Percentiles rank a stretch among this genome's conserved stretches.
phyloP scores from a whole-genome alignment of 2,888 invertebrate species.

The Troides oblongomaculatus region DNA sequence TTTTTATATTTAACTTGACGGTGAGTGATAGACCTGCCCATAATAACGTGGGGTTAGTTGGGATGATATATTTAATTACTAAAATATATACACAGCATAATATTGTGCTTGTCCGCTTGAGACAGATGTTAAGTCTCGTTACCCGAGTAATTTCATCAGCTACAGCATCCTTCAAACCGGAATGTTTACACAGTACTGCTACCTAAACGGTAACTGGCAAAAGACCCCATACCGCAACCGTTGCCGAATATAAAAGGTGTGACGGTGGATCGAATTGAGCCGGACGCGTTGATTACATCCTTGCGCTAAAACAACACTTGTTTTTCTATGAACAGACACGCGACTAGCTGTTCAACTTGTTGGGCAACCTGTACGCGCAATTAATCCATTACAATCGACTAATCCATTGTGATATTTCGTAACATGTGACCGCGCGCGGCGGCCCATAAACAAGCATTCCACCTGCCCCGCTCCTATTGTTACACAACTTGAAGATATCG shows the following conservation, averaged over 20 bases:
- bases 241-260: not conserved
- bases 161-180: too few relatives aligned
- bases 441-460: slow-evolving; percentile 30
- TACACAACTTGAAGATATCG: slow-evolving; percentile 32
- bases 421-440: slow-evolving; percentile 24
- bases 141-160: too few relatives aligned
- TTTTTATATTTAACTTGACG: too few relatives aligned
- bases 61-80: too few relatives aligned
- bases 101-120: too few relatives aligned
- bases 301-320: not conserved
- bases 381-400: slow-evolving; percentile 27
- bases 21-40: too few relatives aligned
- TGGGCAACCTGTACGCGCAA: slow-evolving; percentile 21
- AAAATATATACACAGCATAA: too few relatives aligned
- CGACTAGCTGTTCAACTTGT: slow-evolving; percentile 2
- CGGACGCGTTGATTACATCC: not conserved
- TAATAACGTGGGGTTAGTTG: too few relatives aligned
- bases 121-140: too few relatives aligned
- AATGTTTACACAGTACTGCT: too few relatives aligned
- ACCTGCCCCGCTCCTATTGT: slow-evolving; percentile 32
- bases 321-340: slow-evolving; percentile 9
- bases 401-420: slow-evolving; percentile 29
- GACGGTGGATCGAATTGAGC: not conserved
- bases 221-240: too few relatives aligned
- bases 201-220: too few relatives aligned